Evolutionary conservation across 2,888 invertebrate species (phyloP).

Genomic region (Girardia tigrina): DNA sequence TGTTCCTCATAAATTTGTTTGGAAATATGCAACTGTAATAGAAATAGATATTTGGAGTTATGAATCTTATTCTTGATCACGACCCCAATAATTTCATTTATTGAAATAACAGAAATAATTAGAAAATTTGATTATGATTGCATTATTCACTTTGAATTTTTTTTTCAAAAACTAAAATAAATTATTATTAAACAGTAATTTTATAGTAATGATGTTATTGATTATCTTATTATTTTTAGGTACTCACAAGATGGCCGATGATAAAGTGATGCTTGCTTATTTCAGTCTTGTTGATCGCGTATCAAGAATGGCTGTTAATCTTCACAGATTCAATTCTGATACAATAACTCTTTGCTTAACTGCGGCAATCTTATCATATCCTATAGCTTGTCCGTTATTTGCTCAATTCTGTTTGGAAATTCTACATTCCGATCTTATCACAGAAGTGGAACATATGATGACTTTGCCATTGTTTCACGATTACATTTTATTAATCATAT

Average conservation of each 20-base stretch:
- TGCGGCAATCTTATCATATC: not conserved
- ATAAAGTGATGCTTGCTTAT: not conserved
- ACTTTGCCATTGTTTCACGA: not conserved
- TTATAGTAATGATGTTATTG: too few relatives aligned
- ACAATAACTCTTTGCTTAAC: not conserved
- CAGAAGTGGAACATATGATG: slow-evolving; percentile 14
- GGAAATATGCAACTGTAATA: too few relatives aligned
- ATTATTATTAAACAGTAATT: too few relatives aligned
- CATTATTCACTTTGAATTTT: too few relatives aligned
- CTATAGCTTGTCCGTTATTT: not conserved
- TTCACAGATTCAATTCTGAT: not conserved
- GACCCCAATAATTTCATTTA: too few relatives aligned
- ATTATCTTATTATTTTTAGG: too few relatives aligned
- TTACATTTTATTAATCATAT: slow-evolving; percentile 13
- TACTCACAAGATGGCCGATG: not conserved
- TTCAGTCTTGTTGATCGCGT: slow-evolving; percentile 2
- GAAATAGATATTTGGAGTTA: too few relatives aligned
- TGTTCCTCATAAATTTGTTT: too few relatives aligned
- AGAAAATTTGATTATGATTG: too few relatives aligned
- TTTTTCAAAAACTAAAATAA: too few relatives aligned
- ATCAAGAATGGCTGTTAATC: slow-evolving; percentile 1
- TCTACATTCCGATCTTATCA: slow-evolving; percentile 15
- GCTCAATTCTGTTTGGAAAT: slow-evolving; percentile 20
- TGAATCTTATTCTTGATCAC: too few relatives aligned
- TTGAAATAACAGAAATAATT: too few relatives aligned